Conservation (phyloP, 2,797 vertebrate genomes). For the Alca torda region DNA sequence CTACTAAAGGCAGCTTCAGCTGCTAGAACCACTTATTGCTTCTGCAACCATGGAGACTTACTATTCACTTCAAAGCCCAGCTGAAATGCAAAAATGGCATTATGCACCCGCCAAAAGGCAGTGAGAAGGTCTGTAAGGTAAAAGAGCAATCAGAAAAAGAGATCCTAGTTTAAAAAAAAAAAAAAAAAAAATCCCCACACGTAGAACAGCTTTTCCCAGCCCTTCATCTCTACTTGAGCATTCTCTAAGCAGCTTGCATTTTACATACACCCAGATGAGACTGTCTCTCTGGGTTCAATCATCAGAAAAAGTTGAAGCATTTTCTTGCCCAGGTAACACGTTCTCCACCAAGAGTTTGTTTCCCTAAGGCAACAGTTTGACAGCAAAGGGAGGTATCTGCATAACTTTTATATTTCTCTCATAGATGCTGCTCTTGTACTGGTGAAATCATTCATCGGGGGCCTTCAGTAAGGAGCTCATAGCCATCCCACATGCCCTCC, state of each 20-base stretch:
- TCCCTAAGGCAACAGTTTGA: neutral
- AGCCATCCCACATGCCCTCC: neutral
- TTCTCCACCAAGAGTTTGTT: neutral
- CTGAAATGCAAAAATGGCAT: slow-evolving; percentile 19
- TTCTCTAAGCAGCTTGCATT: neutral
- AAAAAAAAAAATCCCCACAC: neutral
- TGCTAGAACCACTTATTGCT: slow-evolving; percentile 23
- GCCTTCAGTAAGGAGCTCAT: neutral
- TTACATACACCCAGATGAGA: neutral
- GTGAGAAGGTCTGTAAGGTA: neutral
- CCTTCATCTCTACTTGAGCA: neutral
- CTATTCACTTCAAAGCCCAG: slow-evolving; percentile 36
- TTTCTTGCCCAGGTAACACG: neutral
- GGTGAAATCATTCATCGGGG: neutral
- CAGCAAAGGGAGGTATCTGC: neutral
- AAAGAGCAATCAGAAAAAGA: neutral
- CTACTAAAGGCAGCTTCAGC: slow-evolving; percentile 30
- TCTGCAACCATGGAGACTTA: slow-evolving; percentile 56
- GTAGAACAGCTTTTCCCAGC: neutral
- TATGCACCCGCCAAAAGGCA: neutral
- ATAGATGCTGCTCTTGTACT: neutral
- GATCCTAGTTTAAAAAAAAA: neutral
- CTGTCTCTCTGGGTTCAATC: neutral
- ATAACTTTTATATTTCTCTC: neutral
- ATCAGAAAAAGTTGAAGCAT: neutral